Evolutionary conservation across 1,140 invertebrate species (phyloP), one percentile per base, ranked within the genome.

Genomic region (Akabosia matsudoensis): DNA sequence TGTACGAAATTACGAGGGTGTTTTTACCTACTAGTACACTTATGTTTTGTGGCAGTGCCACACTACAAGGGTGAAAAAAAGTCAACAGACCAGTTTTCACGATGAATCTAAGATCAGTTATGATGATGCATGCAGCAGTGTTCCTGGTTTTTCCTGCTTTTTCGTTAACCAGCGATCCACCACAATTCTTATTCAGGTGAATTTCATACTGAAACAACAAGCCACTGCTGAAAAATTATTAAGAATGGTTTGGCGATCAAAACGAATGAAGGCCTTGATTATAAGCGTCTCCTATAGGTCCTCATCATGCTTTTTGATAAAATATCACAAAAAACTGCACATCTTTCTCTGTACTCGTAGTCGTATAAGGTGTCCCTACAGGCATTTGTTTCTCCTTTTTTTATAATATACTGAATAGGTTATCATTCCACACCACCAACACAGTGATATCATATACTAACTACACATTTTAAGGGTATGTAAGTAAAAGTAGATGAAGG

Each of bases 81-180:
- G 61, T 67, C 61, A 67, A 67, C 61, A 7, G 61, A 67, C 61
- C 61, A 67, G 61, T 67, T 67, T 67, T 67, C 28, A 30, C 3
- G 24, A 67, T 2, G 61, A 61, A 61, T 61, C 54, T 24, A 31
- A 67, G 61, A 67, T 67, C 61, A 67, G 61, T 67, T 67, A 67
- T 67, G 61, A 67, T 67, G 61, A 67, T 67, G 61, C 61, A 67
- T 67, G 31, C 24, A 61, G 24, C 24, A 13, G 54, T 61, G 54
- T 28, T 67, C 61, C 61, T 67, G 61, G 61, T 67, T 67, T 67
- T 67, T 67, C 61, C 61, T 67, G 61, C 28, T 67, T 67, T 31
- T 67, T 45, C 37, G 37, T 45, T 45, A 7, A 61, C 7, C 14
- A 61, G 14, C n/a, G 54, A 61, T 14, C 14, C 54, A 3, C 54